Percentiles rank a stretch among this genome's conserved stretches.
Conservation (phyloP, 2,888 invertebrate genomes). For the Scaptomyza flava region DNA sequence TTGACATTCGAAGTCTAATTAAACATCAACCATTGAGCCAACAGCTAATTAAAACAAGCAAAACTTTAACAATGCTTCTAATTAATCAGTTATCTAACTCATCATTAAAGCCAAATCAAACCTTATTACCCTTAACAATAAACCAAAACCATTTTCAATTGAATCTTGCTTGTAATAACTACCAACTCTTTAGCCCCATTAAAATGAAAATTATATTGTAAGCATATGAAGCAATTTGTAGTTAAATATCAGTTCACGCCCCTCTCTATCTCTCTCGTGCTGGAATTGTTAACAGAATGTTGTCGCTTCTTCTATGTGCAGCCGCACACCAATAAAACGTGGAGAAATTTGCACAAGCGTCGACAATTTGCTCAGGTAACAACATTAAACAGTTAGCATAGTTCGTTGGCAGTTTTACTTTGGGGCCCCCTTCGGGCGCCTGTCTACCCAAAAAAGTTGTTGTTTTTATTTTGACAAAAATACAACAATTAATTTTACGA, state of each 20-base stretch:
- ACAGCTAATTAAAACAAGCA: background rate
- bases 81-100: no score
- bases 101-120: constrained; percentile 1
- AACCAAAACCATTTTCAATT: constrained; percentile 17
- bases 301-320: constrained; percentile 28
- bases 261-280: no score
- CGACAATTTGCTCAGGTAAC: constrained; percentile 77
- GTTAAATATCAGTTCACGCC: constrained; percentile 23
- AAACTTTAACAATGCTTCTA: background rate
- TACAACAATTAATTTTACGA: constrained; percentile 80
- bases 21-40: background rate
- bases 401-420: constrained; percentile 69
- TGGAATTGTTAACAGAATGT: constrained; percentile 34
- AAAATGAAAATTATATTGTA: constrained; percentile 54
- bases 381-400: constrained; percentile 79
- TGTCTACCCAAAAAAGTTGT: constrained; percentile 64
- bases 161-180: constrained; percentile 9
- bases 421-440: constrained; percentile 24
- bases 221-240: constrained; percentile 72
- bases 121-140: no score
- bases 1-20: background rate
- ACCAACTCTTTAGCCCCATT: constrained; percentile 28
- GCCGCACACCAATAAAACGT: constrained; percentile 65
- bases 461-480: constrained; percentile 64
- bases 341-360: constrained; percentile 79